phyloP scores from a whole-genome alignment of 1,140 invertebrate genomes.

The Cryptotermes secundus region DNA sequence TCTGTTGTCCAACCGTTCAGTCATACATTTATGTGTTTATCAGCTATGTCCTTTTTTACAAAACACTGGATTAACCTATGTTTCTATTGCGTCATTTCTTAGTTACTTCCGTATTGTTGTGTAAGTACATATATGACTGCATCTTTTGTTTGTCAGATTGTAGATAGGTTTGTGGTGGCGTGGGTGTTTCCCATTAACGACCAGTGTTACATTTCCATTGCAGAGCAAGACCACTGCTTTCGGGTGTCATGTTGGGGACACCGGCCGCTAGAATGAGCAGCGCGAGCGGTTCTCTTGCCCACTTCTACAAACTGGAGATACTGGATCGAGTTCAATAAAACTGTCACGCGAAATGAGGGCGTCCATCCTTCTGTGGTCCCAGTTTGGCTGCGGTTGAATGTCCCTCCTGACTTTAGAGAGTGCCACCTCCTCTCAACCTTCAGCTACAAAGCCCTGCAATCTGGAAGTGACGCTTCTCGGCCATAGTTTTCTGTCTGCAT shows the following conservation, averaged over 20 bases:
- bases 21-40: too few species aligned
- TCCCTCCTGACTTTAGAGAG: neutral
- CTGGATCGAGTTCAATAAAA: constrained; percentile 1
- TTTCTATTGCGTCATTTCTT: too few species aligned
- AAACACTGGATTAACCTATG: too few species aligned
- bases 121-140: too few species aligned
- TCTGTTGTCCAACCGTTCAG: too few species aligned
- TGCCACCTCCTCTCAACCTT: neutral
- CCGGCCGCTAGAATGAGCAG: neutral
- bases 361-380: neutral
- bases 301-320: neutral
- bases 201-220: neutral
- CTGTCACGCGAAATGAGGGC: neutral
- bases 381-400: neutral
- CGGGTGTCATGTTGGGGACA: neutral
- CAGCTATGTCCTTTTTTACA: too few species aligned
- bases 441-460: too few species aligned
- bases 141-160: too few species aligned
- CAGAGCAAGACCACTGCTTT: neutral
- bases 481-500: too few species aligned
- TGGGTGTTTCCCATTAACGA: neutral
- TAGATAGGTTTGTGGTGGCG: neutral
- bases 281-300: neutral
- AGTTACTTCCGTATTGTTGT: too few species aligned
- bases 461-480: too few species aligned